Conservation (phyloP, 2,113 vertebrate genomes). For the Odobenus rosmarus region DNA sequence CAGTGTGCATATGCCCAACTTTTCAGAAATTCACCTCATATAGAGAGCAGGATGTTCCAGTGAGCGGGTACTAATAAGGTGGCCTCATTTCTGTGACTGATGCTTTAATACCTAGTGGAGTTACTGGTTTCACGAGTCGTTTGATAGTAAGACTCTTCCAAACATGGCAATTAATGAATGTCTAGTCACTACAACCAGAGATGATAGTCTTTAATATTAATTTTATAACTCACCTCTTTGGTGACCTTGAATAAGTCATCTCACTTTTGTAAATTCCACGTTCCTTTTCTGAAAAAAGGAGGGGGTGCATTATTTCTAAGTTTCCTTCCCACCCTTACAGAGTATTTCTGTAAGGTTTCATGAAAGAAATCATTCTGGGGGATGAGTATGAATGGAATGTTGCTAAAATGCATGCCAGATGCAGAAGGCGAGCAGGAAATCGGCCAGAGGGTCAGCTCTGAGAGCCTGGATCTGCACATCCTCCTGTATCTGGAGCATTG, state of each 20-base stretch:
- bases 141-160: background rate
- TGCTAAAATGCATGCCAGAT: accelerated
- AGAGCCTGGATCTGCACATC: no score
- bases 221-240: background rate
- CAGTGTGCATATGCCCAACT: background rate
- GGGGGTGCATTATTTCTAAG: background rate
- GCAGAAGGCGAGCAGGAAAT: background rate
- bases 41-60: background rate
- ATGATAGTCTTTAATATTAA: background rate
- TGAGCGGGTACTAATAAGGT: background rate
- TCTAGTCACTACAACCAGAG: background rate
- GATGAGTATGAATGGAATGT: background rate
- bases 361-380: background rate
- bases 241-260: background rate
- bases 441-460: background rate
- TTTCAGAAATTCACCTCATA: background rate
- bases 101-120: background rate
- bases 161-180: background rate
- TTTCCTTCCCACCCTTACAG: background rate
- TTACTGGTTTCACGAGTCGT: background rate
- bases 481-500: accelerated
- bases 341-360: background rate
- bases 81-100: constrained; percentile 39
- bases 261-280: background rate
- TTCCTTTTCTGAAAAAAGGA: background rate